Percentiles rank a stretch among this genome's conserved stretches.
Evolutionary conservation across 2,888 invertebrate genomes (phyloP).

Genomic region (Macrophya alboannulata): DNA sequence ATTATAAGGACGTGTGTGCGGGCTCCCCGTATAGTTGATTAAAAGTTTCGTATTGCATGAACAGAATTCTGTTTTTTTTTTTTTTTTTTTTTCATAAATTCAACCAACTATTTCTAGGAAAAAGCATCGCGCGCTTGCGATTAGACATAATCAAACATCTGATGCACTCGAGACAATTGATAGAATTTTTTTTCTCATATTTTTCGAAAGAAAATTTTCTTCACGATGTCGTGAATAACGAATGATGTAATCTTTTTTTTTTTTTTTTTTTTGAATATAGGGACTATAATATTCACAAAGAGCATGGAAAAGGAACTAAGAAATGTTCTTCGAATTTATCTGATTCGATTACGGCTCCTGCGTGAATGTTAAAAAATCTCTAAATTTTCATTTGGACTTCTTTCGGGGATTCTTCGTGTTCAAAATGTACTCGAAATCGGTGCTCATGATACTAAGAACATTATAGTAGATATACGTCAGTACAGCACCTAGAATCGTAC

Average conservation of each 20-base stretch:
- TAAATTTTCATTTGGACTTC: neutral
- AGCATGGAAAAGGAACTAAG: neutral
- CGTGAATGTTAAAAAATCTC: neutral
- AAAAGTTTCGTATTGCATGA: neutral
- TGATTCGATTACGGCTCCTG: neutral
- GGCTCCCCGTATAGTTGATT: neutral
- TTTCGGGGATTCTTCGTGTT: neutral
- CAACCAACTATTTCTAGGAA: neutral
- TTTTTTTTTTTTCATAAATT: neutral
- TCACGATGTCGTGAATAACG: too few relatives aligned
- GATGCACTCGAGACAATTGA: neutral
- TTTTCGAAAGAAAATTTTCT: neutral
- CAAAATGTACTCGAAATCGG: neutral
- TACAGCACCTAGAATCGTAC: neutral
- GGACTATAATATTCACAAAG: neutral
- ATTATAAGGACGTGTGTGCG: constrained; percentile 18
- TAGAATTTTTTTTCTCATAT: neutral
- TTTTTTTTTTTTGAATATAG: neutral
- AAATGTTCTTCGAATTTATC: neutral
- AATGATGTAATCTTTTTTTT: too few relatives aligned
- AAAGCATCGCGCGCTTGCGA: neutral
- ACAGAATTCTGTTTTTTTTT: too few relatives aligned
- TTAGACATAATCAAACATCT: neutral
- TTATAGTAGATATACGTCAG: neutral
- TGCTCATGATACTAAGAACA: neutral